Base-by-base conservation (phyloP, 2,888 invertebrate species). In the Microchrysa polita region DNA sequence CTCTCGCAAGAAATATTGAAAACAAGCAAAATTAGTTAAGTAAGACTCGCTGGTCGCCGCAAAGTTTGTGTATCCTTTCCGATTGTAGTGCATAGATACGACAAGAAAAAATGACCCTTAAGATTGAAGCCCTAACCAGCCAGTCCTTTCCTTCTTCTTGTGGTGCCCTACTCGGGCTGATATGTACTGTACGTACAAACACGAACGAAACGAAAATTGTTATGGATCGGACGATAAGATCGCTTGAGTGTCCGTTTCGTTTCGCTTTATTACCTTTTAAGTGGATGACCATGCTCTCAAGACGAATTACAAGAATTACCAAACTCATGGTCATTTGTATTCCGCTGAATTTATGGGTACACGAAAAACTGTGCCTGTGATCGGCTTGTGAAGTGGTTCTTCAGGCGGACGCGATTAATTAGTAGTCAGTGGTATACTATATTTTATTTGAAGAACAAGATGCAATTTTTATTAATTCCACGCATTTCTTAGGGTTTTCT, bases 201-300 rank as follows among this genome's bases (percentile, higher is more conserved):
- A 34, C 27, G 5, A 34, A 7, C 53, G 67, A 23, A 7, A 40
- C 2, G 69, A 44, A 52, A 52, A 48, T 61, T 48, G 23, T 34
- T 23, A 60, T 52, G 57, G 48, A 55, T 63, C 60, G 63, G 22
- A 44, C 71, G 55, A 59, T 67, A 71, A 74, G 71, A 67, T 53
- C 67, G 60, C 34, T 18, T 34, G 57, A 59, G 42, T 42, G 42
- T 42, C 61, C 42, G 74, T 61, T n/a, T 55, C 61, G 74, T 71
- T 63, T 74, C 74, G 74, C 67, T 74, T 74, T 74, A 59, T 71
- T 74, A 61, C 71, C 61, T 63, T 71, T 63, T 22, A 71, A 74
- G 67, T 55, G 71, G 60, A 69, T 34, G 71, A 61, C 74, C 74
- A 22, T 74, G 71, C 63, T 74, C 16, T 18, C 40, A 27, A 48